These are phyloP conservation scores for Ophiothrix spiculata DNA, from an alignment of 35 echinoderm and acorn worm genomes.

Conservation along the genomic window DNA sequence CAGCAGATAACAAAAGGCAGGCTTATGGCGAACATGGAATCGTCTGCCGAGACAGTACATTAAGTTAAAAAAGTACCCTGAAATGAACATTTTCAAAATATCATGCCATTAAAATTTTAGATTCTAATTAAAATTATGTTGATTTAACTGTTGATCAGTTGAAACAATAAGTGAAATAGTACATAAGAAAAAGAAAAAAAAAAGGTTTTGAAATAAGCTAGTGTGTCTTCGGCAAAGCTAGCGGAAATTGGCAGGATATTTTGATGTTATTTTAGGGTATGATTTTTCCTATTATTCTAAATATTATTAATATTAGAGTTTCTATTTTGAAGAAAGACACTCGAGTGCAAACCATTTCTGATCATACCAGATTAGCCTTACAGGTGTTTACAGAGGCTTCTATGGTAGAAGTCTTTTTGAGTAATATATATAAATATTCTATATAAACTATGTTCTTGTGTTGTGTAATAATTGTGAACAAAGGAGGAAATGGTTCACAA, in stretches of 20 bases:
- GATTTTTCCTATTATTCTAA: neutral
- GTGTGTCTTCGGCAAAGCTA: neutral
- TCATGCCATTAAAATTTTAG: neutral
- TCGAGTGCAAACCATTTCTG: neutral
- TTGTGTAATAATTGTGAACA: slow-evolving; percentile 8
- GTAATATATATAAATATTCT: slow-evolving; percentile 8
- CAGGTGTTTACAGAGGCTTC: neutral
- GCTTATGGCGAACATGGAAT: neutral
- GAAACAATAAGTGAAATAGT: neutral
- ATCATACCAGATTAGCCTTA: neutral
- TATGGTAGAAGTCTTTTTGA: neutral
- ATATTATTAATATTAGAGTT: slow-evolving; percentile 7
- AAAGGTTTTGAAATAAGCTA: neutral
- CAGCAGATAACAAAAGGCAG: neutral
- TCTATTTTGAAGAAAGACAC: neutral
- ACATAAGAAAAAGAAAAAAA: neutral
- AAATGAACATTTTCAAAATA: neutral
- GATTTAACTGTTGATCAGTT: neutral
- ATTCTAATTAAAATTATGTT: neutral
- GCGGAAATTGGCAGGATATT: neutral
- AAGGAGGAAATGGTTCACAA: neutral
- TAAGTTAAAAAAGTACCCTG: neutral
- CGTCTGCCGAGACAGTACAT: slow-evolving; percentile 3
- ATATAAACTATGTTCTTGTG: neutral
- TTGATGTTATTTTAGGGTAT: slow-evolving; percentile 4